Base-by-base conservation (phyloP, 2,797 vertebrate genomes). In the Neopelma chrysocephalum region DNA sequence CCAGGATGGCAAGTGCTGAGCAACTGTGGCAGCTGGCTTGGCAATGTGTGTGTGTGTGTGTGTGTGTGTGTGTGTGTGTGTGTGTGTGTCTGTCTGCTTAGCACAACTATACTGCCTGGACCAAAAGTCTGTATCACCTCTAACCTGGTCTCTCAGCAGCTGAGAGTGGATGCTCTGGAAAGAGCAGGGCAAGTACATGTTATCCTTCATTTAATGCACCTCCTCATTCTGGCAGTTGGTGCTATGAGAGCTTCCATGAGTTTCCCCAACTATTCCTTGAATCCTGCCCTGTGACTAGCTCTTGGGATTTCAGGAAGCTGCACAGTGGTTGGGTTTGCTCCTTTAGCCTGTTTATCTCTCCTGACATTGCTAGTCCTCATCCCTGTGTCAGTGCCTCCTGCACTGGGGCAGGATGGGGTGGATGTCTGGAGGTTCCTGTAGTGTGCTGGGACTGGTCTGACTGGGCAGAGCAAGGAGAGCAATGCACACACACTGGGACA, bases 11-110 rank as follows among this genome's bases (percentile, higher is more conserved):
- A 68, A 61, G 26, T 57, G 53, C 45, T 51, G 64, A 87, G 58
- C 50, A 72, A 13, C 51, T 51, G 27, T 56, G 75, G 40, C 81
- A 89, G 27, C 82, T 82, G 73, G 21, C 81, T 58, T 76, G 51
- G 38, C 26, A 47, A 0, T 0, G 3, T 20, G 3, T 31, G 2
- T 43, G 31, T 47, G 3, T 27, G n/a, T 20, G 13, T 47, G 3
- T 27, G n/a, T 20, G 13, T 0, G 3, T 20, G 3, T 31, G 2
- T 43, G 31, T 47, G 3, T 27, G n/a, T 20, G 13, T n/a, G n/a
- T n/a, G n/a, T n/a, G n/a, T n/a, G n/a, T 48, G 48, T 20, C 18
- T 47, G 51, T 75, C 29, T 5, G 34, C 22, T 76, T 58, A 54
- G 73, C 66, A 57, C 8, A 26, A 32, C n/a, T 23, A 2, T 26